phyloP scores from a whole-genome alignment of 2,113 vertebrate genomes.

The Eulacestoma nigropectus region DNA sequence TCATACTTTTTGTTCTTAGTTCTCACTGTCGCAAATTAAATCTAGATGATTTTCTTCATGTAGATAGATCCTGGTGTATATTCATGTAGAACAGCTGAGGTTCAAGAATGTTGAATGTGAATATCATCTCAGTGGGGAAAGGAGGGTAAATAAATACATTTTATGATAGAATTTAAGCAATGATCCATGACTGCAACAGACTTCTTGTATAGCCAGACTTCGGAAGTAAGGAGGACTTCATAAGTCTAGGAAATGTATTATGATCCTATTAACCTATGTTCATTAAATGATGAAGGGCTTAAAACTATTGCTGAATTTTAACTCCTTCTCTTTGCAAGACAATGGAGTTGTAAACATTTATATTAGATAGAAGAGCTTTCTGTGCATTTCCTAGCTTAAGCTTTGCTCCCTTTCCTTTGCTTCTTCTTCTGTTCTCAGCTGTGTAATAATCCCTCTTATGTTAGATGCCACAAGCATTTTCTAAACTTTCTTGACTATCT shows the following conservation, averaged over 20 bases:
- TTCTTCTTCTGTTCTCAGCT: background rate
- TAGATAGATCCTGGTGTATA: background rate
- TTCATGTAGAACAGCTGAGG: background rate
- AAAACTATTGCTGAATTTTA: background rate
- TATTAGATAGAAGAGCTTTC: background rate
- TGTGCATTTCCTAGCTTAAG: background rate
- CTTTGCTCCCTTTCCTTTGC: background rate
- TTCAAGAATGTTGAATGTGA: background rate
- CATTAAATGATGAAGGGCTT: background rate
- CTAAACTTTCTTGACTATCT: background rate
- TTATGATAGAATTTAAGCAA: background rate
- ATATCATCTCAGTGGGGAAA: background rate
- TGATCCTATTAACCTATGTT: background rate
- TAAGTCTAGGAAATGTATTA: background rate
- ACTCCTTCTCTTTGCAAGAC: background rate
- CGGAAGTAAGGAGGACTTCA: background rate
- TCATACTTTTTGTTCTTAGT: background rate
- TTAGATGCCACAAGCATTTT: background rate
- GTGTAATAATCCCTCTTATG: background rate
- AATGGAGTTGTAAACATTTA: background rate
- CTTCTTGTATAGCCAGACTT: background rate
- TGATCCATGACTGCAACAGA: background rate
- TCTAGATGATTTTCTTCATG: background rate
- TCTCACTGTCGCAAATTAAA: background rate
- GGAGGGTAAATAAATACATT: background rate